Evolutionary conservation across 2,888 invertebrate species (phyloP), one percentile per base, ranked within the genome.

Genomic region (Agrypnus murinus): DNA sequence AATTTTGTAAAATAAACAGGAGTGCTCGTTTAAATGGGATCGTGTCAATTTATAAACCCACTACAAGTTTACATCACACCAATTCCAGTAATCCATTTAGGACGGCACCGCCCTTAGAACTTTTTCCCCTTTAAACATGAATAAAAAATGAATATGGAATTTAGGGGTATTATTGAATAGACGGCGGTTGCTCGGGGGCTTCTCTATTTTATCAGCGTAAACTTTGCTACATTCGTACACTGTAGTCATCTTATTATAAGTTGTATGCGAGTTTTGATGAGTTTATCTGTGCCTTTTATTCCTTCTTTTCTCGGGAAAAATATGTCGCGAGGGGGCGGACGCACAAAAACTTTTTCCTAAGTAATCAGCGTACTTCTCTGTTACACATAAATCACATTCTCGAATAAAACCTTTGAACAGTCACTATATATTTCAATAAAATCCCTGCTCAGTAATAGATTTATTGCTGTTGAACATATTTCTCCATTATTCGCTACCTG

Each of bases 131-230:
- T 58, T 69, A 55, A 69, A 65, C 73, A 75, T 76, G 75, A 75
- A 76, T 76, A 75, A 76, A 73, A 74, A 74, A 75, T 76, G 76
- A 76, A 76, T 75, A 74, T 74, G 76, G 75, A 76, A 76, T 75
- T 76, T 72, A 65, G 70, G 72, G 73, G 74, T 75, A 74, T 76
- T 76, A 76, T 76, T 76, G 74, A 76, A 76, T 76, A 72, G 74
- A 73, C 65, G 65, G 69, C 69, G 65, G 67, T 58, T 62, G 63
- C 69, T 65, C 58, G 25, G 46, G 58, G 67, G 71, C 31, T 34
- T 67, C 63, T 58, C 63, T 57, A 63, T 66, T 71, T 71, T 71
- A 71, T 71, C 71, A 66, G 65, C 66, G 55, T 66, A 71, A 71
- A 73, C 63, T 71, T 69, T 66, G 68, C 63, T 45, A 68, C 68